Base-by-base conservation (phyloP, 2,888 invertebrate species). In the Ophioninae sp. region DNA sequence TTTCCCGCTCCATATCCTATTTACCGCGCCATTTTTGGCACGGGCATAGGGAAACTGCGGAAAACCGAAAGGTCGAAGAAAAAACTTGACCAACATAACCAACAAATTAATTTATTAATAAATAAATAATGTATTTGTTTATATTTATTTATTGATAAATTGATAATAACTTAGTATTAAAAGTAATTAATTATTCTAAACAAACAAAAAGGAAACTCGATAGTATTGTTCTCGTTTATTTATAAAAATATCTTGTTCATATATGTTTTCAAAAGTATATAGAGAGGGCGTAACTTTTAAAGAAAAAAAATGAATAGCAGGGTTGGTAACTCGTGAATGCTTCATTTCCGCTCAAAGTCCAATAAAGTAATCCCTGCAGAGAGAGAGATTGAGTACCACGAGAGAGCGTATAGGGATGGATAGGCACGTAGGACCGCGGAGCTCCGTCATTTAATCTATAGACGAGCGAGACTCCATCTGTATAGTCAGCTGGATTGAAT, bases 361-460 rank as follows among this genome's bases (percentile, higher is more conserved):
- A 59, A 69, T 74, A 17, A 30, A 51, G 17, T 37, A 76, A 79
- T 79, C 63, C 20, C 51, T 59, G 61, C 67, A 61, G 81, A 51
- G 41, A 51, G 41, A 41, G 23, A 23, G 63, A 51, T 44, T 9
- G 51, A n/a, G n/a, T 58, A 51, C 51, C 13, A 77, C 23, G 20
- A 59, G 81, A 44, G 61, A 51, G 59, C 37, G 13, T 17, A 65
- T 23, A 73, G 76, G 17, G 69, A 81, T 58, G 13, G 41, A 59
- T 20, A 44, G 76, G 59, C 73, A 81, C 81, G 79, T 79, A 76
- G 79, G 56, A 71, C 61, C 51, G 63, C 17, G 9, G 56, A 68
- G 67, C 37, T 79, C 81, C 30, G 44, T 68, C 61, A 68, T 82
- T 79, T 81, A 82, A 51, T 68, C 72, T 65, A 64, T 61, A 20